phyloP scores from a whole-genome alignment of 2,888 invertebrate genomes.

The Ectobius pallidus region DNA sequence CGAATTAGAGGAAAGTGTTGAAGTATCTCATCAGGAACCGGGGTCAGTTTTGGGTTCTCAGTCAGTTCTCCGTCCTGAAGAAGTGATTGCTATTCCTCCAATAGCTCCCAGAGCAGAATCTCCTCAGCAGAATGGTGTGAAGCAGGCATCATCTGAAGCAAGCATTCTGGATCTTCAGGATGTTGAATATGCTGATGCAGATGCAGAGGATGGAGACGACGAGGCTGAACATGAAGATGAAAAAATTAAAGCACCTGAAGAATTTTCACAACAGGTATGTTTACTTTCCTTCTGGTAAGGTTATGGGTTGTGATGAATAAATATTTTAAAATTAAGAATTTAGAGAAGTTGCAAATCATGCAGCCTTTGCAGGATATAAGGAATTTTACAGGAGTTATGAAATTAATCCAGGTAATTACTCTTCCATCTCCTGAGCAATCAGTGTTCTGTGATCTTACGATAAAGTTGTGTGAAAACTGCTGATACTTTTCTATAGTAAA shows the following conservation, averaged over 20 bases:
- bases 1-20: background rate
- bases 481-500: no score
- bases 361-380: no score
- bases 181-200: constrained; percentile 63
- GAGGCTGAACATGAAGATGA: constrained; percentile 44
- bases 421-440: no score
- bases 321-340: no score
- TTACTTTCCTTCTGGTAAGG: no score
- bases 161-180: constrained; percentile 60
- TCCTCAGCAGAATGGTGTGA: constrained; percentile 59
- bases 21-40: background rate
- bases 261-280: constrained; percentile 14
- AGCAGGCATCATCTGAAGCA: constrained; percentile 52
- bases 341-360: no score
- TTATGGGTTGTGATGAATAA: no score
- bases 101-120: background rate
- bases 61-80: background rate
- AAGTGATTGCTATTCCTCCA: background rate
- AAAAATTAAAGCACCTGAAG: constrained; percentile 1
- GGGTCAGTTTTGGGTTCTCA: background rate
- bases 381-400: no score
- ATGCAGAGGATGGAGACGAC: constrained; percentile 57
- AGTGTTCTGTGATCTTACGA: no score
- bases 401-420: no score
- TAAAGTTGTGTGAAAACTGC: no score